phyloP scores from a whole-genome alignment of 2,797 vertebrate species.

The Xyrichtys novacula region DNA sequence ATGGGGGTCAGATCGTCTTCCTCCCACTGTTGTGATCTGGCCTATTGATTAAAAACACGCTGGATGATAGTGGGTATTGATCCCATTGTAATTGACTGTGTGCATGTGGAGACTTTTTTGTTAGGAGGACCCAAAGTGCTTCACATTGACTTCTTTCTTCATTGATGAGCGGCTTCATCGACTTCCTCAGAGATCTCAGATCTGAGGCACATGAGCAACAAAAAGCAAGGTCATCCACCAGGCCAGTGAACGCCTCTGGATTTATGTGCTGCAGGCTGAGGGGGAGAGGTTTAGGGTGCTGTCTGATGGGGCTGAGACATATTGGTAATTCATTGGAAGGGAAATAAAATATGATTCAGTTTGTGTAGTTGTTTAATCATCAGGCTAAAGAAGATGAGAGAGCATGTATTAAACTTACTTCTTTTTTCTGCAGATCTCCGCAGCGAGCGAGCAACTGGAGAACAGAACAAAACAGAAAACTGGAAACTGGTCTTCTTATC shows the following conservation, averaged over 20 bases:
- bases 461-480: too few species aligned
- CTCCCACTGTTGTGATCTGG: conserved; percentile 34
- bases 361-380: too few species aligned
- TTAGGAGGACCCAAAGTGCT: conserved; percentile 50
- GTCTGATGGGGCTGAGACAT: too few species aligned
- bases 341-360: too few species aligned
- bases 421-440: too few species aligned
- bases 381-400: too few species aligned
- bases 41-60: conserved; percentile 42
- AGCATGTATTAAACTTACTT: too few species aligned
- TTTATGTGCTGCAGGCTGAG: conserved; percentile 17
- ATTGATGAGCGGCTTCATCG: conserved; percentile 47
- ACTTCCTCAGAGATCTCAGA: conserved; percentile 38
- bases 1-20: conserved; percentile 32
- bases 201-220: conserved; percentile 26
- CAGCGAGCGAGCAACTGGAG: too few species aligned
- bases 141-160: conserved; percentile 57
- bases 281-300: conserved; percentile 11
- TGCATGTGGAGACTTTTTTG: conserved; percentile 48
- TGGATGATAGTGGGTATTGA: conserved; percentile 52
- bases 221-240: conserved; percentile 47
- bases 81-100: conserved; percentile 52
- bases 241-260: background rate
- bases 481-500: too few species aligned
- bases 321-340: too few species aligned